Base-by-base conservation (phyloP, 2,797 vertebrate genomes). In the Morus bassanus region DNA sequence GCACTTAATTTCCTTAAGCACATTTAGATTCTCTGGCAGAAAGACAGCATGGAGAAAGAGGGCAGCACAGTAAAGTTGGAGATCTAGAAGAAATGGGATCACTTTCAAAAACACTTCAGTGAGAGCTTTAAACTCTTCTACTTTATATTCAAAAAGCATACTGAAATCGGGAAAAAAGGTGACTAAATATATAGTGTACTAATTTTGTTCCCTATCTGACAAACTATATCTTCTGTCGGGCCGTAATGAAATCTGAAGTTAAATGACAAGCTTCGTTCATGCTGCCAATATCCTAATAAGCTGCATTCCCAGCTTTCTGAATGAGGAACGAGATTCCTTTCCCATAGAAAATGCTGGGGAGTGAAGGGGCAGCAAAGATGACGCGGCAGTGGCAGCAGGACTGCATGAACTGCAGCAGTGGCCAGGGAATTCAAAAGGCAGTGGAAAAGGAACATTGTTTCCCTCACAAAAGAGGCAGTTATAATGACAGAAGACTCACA, bases 271-370 rank as follows among this genome's bases (percentile, higher is more conserved):
- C 51, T 80, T 82, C 11, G 1, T 50, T 89, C 51, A n/a, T 41
- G 68, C 85, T 85, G 89, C 87, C 56, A 82, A 92, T 75, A 61
- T 54, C 77, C 85, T 92, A 96, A 94, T 54, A 85, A 96, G 93
- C 81, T 82, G 60, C 33, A 50, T 87, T 93, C 87, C 67, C 91
- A 87, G 56, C 39, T 61, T 89, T 60, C 81, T 85, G 70, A 91
- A 79, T 73, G 74, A 65, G 50, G 30, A 92, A 48, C 0, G 7
- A 75, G 37, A 86, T 78, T 84, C 46, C 33, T 85, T 95, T 95
- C 51, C 75, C 85, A 76, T 2, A 16, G 67, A 61, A 87, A 87
- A 51, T 28, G 41, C 46, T 37, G 59, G n/a, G 9, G 22, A 91
- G 18, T 6, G 16, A 56, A 56, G 54, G 15, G 45, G 41, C 53